Evolutionary conservation across 2,113 vertebrate genomes (phyloP).

Genomic region (Psittacula cyanocephala): DNA sequence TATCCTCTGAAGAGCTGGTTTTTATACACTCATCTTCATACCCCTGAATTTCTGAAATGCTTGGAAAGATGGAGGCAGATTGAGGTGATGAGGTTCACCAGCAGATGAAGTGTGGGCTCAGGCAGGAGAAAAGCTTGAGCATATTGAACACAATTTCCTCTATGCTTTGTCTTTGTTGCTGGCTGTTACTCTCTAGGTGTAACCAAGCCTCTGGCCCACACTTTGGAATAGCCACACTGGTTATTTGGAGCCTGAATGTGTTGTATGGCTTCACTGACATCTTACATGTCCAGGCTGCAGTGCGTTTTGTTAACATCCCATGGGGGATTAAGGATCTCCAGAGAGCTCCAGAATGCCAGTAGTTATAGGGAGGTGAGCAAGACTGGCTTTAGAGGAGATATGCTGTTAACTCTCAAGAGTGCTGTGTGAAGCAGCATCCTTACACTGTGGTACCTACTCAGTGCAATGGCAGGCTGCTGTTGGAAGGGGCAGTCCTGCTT

Average conservation of each 20-base stretch:
- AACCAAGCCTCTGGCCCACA: neutral
- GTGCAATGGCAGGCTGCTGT: neutral
- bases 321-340: neutral
- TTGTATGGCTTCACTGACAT: neutral
- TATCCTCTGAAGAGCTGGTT: neutral
- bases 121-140: neutral
- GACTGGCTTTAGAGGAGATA: neutral
- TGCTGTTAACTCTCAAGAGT: neutral
- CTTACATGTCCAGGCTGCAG: neutral
- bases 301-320: neutral
- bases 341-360: neutral
- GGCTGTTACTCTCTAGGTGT: neutral
- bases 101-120: neutral
- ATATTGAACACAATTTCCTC: neutral
- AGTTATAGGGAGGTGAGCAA: neutral
- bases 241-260: neutral
- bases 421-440: neutral
- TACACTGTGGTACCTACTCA: accelerated
- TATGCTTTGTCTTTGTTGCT: neutral
- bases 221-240: neutral
- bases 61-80: neutral
- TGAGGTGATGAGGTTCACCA: neutral
- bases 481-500: neutral
- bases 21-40: neutral
- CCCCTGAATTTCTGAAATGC: neutral